Evolutionary conservation across 2,113 vertebrate species (phyloP), one percentile per base, ranked within the genome.

Genomic region (Engraulis encrasicolus): DNA sequence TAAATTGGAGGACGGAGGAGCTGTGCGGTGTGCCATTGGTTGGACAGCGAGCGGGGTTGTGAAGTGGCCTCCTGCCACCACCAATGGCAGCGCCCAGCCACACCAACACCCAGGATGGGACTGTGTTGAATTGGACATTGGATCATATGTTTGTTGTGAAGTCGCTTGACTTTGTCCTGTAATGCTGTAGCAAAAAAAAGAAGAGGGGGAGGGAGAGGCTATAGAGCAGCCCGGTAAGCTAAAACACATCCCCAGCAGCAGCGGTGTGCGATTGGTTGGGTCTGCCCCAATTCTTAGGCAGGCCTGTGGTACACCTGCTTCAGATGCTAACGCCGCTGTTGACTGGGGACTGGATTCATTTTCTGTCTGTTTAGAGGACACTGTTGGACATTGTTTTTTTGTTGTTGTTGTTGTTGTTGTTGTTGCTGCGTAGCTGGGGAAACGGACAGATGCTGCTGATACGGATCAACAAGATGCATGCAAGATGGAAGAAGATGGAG

Each of bases 1-100:
- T 91, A 90, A 85, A 78, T 79, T 18, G 38, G 34, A 54, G 83
- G 27, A 85, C 20, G 66, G 12, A 23, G 9, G 20, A 1, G 23
- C 27, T 31, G 58, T 58, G n/a, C 23, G 23, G 61, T 61, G 58
- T 66, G 58, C 12, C n/a, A 23, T 27, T 27, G 58, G 58, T 31
- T 12, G 14, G 27, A 2, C 0, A 31, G 15, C 31, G 11, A 34
- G 66, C 12, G 66, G 17, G n/a, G 27, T 34, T 12, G 14, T 12
- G 66, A 34, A 15, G 31, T 15, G 58, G 5, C 27, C 23, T 2
- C 66, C 34, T 12, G 66, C 17, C 12, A 74, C 27, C 12, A 27
- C 12, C 66, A 74, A 2, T 15, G 66, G n/a, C n/a, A n/a, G n/a
- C n/a, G n/a, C n/a, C n/a, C n/a, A n/a, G n/a, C n/a, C n/a, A 36